Evolutionary conservation across 2,797 vertebrate species (phyloP), one percentile per base, ranked within the genome.

Genomic region (Liasis olivaceus): DNA sequence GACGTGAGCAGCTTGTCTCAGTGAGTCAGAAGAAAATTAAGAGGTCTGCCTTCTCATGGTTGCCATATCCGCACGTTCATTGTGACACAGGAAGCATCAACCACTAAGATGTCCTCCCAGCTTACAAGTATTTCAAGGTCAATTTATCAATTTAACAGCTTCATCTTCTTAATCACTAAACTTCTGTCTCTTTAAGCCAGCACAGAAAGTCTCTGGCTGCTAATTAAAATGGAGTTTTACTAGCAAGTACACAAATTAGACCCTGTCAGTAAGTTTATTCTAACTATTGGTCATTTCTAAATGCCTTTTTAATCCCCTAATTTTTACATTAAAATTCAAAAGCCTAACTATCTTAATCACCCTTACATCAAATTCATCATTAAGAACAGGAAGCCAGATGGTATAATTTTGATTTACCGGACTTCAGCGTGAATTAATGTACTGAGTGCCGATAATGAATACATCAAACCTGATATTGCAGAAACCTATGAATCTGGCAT

Each of bases 401-500:
- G 99, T 99, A 99, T 98, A 98, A 98, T 99, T 99, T 99, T 99
- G 99, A 99, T 99, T 98, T 98, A 98, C 98, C 97, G 98, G 98
- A 98, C 98, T 98, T 98, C 98, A 99, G 98, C 98, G 98, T 98
- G 98, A 99, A 99, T 99, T 99, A 99, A 99, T 99, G 98, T 98
- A 98, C 98, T 98, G 98, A 99, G 98, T 98, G 98, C 98, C 98
- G 98, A 98, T 98, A 98, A 98, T 98, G 98, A 98, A 98, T 98
- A 98, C 98, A 98, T 98, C 98, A 98, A 98, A 99, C 98, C 98
- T 98, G 98, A 98, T 99, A 98, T 98, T 99, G 98, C 99, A 99
- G 98, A 99, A 99, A 99, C 98, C 98, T 98, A 99, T 98, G 99
- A 99, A 99, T 99, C 98, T 99, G 98, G 99, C 99, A 99, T 98